phyloP scores from a whole-genome alignment of 1,140 invertebrate genomes.

The Brachionus asplanchnoidis region DNA sequence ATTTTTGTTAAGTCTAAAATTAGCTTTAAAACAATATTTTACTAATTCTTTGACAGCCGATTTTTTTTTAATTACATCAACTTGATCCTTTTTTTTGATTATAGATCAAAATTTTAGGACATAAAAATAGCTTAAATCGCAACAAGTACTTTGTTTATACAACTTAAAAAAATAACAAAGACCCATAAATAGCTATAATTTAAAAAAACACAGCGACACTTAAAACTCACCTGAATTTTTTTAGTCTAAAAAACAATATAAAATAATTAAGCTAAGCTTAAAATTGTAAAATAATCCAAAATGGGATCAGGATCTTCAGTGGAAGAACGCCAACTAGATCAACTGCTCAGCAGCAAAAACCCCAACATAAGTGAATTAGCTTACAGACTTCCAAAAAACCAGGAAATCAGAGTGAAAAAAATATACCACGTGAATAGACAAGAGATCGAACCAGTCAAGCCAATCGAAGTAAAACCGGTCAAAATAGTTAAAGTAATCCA shows the following conservation, averaged over 20 bases:
- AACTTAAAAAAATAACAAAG: background rate
- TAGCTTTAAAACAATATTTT: too few relatives aligned
- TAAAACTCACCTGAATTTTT: background rate
- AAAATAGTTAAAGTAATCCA: background rate
- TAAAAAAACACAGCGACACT: background rate
- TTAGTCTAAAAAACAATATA: background rate
- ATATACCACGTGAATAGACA: constrained; percentile 36
- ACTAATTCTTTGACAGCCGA: too few relatives aligned
- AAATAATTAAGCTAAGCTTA: background rate
- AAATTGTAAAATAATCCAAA: background rate
- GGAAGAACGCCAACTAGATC: background rate
- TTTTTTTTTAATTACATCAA: too few relatives aligned
- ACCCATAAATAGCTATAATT: too few relatives aligned
- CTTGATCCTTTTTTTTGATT: too few relatives aligned
- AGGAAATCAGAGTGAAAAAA: constrained; percentile 14
- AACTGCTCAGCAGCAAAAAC: background rate
- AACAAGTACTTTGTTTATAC: background rate
- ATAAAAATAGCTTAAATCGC: too few relatives aligned
- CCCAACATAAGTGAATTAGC: background rate
- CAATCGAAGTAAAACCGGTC: background rate
- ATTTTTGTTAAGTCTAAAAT: too few relatives aligned
- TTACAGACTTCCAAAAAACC: background rate
- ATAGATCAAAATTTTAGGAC: too few relatives aligned
- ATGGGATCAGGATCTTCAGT: background rate
- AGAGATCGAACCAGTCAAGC: background rate